Conservation (phyloP, 1,140 invertebrate genomes). For the Drosophila sulfurigaster region DNA sequence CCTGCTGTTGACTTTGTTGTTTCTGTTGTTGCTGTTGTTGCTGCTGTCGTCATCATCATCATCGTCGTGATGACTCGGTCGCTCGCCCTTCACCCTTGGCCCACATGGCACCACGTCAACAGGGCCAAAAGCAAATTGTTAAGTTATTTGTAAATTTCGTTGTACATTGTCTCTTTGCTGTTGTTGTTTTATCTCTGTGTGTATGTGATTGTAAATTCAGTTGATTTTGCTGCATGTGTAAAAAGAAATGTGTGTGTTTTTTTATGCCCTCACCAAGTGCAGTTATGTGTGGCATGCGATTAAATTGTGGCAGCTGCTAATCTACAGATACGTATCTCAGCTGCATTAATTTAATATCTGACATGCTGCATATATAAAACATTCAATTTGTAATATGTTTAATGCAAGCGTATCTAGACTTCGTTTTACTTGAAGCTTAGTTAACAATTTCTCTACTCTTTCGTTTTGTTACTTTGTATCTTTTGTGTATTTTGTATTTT, state of each 20-base stretch:
- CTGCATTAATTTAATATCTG: background rate
- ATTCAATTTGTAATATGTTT: background rate
- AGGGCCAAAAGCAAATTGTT: conserved; percentile 78
- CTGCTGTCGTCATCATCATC: conserved; percentile 20
- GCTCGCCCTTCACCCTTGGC: conserved; percentile 42
- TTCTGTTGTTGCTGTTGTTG: background rate
- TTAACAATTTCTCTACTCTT: conserved; percentile 24
- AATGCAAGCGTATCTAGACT: background rate
- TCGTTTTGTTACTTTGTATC: conserved; percentile 16
- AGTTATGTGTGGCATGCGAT: conserved; percentile 12
- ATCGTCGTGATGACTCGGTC: conserved; percentile 51
- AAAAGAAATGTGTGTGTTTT: background rate
- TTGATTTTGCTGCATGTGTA: conserved; percentile 21
- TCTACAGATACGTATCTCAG: background rate
- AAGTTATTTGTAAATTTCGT: conserved; percentile 79
- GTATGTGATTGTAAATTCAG: conserved; percentile 17
- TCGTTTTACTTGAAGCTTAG: background rate
- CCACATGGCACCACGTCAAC: conserved; percentile 46
- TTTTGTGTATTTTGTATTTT: conserved; percentile 12
- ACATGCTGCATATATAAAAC: background rate
- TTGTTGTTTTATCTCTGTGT: conserved; percentile 16
- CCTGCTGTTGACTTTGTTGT: conserved; percentile 37
- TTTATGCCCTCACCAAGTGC: conserved; percentile 13
- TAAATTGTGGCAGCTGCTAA: conserved; percentile 1
- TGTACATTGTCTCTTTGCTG: conserved; percentile 45